These are phyloP conservation scores for Hipparchia sbordonii DNA, from an alignment of 2,888 invertebrate genomes.

Conservation along the genomic window DNA sequence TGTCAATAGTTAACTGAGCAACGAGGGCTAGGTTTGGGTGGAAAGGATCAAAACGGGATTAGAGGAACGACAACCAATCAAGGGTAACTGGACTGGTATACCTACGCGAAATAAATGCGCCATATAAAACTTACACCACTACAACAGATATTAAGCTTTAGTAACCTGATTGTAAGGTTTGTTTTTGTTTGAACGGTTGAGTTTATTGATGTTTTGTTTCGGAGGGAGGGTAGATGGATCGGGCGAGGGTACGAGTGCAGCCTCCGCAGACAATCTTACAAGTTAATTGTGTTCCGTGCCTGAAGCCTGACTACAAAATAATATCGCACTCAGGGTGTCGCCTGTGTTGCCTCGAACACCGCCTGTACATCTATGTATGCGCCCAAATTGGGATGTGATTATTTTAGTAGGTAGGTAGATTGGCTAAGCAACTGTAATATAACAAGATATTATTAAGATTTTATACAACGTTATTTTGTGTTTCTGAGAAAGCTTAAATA, in stretches of 20 bases:
- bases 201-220: conserved; percentile 83
- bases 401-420: conserved; percentile 18
- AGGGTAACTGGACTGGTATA: conserved; percentile 84
- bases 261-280: conserved; percentile 83
- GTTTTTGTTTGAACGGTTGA: conserved; percentile 44
- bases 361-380: conserved; percentile 28
- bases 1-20: conserved; percentile 80
- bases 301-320: conserved; percentile 78
- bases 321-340: conserved; percentile 66
- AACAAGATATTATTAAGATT: not conserved
- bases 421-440: not conserved
- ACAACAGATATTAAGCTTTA: conserved; percentile 51
- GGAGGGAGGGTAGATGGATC: conserved; percentile 78
- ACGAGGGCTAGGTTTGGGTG: conserved; percentile 83
- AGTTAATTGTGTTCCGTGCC: conserved; percentile 83
- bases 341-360: conserved; percentile 30
- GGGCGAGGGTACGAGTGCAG: conserved; percentile 76
- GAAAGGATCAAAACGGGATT: conserved; percentile 87
- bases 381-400: conserved; percentile 23
- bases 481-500: no score
- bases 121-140: conserved; percentile 74
- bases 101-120: conserved; percentile 82
- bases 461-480: no score
- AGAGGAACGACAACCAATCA: conserved; percentile 88
- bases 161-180: conserved; percentile 45